phyloP scores from a whole-genome alignment of 2,113 vertebrate genomes.

The Cottus gobio region DNA sequence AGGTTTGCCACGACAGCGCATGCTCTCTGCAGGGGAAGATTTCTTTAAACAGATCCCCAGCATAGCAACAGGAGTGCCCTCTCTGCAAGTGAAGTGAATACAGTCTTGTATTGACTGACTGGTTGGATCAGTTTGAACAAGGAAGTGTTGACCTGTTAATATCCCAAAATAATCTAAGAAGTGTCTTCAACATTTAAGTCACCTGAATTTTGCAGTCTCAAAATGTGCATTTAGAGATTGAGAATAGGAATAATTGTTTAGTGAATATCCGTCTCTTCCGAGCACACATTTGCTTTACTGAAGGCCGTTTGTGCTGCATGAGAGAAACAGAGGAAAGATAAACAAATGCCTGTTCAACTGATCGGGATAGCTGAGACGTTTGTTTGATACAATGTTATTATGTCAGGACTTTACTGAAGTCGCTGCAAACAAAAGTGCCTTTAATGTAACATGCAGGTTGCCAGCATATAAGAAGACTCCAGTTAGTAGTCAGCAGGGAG shows the following conservation, averaged over 20 bases:
- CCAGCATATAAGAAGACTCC: neutral
- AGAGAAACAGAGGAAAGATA: neutral
- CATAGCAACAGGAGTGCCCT: constrained; percentile 72
- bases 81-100: constrained; percentile 2
- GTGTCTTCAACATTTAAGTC: neutral
- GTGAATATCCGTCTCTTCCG: neutral
- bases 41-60: constrained; percentile 69
- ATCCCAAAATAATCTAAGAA: neutral
- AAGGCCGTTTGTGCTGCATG: neutral
- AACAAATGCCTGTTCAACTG: neutral
- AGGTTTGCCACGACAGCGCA: constrained; percentile 29
- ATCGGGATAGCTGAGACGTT: neutral
- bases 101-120: constrained; percentile 2
- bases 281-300: neutral
- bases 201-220: neutral
- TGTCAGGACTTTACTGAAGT: neutral
- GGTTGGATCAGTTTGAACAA: neutral
- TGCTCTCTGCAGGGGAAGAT: constrained; percentile 66
- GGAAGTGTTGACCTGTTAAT: neutral
- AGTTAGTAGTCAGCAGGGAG: neutral
- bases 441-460: neutral
- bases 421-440: neutral
- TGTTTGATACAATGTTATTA: neutral
- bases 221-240: neutral
- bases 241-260: neutral